Evolutionary conservation across 2,888 invertebrate species (phyloP).

Genomic region (Tipula unca): DNA sequence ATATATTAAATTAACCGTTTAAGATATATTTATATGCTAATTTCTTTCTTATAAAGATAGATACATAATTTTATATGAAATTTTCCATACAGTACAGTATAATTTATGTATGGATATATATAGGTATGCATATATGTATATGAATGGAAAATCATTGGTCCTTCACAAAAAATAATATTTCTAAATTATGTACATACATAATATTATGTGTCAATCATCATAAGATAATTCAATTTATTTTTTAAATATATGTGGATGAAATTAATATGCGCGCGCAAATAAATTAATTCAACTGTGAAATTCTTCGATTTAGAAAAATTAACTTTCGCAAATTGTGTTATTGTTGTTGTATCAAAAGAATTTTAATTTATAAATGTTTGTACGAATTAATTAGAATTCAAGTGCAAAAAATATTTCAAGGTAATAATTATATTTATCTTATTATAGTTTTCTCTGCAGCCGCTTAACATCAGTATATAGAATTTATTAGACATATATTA

Average conservation of each 20-base stretch:
- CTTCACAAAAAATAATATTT: background rate
- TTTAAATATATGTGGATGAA: background rate
- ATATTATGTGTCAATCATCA: background rate
- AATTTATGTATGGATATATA: background rate
- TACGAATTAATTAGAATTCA: background rate
- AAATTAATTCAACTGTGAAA: background rate
- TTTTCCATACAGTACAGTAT: background rate
- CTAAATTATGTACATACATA: too few species aligned
- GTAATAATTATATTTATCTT: background rate
- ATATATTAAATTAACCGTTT: background rate
- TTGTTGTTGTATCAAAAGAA: background rate
- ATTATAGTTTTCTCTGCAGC: too few species aligned
- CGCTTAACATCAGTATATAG: background rate
- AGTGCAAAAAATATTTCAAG: background rate
- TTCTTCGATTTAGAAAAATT: background rate
- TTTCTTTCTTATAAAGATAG: background rate
- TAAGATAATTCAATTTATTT: background rate
- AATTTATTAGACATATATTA: background rate
- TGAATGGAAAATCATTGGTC: background rate
- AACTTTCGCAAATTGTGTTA: background rate
- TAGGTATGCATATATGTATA: too few species aligned
- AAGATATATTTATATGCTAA: slow-evolving; percentile 3
- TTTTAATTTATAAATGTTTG: background rate
- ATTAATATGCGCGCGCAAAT: background rate
- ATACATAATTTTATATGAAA: background rate